phyloP scores from a whole-genome alignment of 92 coral and sea anemone species.

The Heliopora coerulea region DNA sequence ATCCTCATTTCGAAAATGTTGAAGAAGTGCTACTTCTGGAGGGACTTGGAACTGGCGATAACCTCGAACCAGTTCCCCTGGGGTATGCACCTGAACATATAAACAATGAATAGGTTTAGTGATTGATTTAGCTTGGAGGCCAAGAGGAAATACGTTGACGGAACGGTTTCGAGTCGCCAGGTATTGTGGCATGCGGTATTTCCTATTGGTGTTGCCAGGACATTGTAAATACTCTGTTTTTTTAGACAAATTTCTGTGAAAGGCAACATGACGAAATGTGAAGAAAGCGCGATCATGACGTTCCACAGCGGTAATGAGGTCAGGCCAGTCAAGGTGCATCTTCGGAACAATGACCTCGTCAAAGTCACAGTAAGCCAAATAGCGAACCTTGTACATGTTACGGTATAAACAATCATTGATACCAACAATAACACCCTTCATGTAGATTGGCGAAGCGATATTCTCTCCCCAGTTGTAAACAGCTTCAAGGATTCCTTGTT shows the following conservation, averaged over 20 bases:
- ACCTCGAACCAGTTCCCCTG: neutral
- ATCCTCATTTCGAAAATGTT: constrained; percentile 6
- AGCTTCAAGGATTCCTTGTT: constrained; percentile 9
- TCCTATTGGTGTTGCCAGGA: neutral
- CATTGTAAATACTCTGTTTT: neutral
- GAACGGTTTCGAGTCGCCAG: constrained; percentile 13
- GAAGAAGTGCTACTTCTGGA: constrained; percentile 1
- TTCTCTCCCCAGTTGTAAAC: constrained; percentile 11
- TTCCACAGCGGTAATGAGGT: neutral
- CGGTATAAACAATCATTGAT: constrained; percentile 11
- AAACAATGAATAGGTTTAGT: neutral
- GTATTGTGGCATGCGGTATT: neutral
- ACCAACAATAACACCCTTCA: neutral
- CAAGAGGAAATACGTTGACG: neutral
- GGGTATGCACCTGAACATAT: neutral
- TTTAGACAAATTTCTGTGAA: neutral
- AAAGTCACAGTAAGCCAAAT: constrained; percentile 11
- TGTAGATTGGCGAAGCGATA: constrained; percentile 2
- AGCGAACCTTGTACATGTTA: constrained; percentile 16
- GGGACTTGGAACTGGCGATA: neutral
- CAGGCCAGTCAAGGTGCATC: neutral
- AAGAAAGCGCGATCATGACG: neutral
- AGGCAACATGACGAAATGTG: constrained; percentile 2
- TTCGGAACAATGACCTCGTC: constrained; percentile 20
- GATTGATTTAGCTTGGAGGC: constrained; percentile 18